Base-by-base conservation (phyloP, 1,140 invertebrate species). In the Lanistes nyassanus region DNA sequence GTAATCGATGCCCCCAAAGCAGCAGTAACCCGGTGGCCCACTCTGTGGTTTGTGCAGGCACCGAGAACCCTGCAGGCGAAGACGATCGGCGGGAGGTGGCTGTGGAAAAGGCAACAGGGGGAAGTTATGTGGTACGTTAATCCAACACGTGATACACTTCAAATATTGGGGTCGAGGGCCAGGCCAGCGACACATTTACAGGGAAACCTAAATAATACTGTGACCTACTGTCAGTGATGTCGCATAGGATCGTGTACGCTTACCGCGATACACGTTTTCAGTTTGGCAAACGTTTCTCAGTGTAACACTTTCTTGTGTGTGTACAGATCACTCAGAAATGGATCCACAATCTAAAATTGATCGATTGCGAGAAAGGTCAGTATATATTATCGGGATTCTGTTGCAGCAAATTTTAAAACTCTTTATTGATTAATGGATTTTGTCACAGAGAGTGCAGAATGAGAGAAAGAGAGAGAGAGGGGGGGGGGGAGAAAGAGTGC, bases 321-420 rank as follows among this genome's bases (percentile, higher is more conserved):
- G 80, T 77, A 65, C 76, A 88, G 87, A 86, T 88, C 67, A 89
- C 88, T 56, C 88, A 89, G 70, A 88, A 88, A 74, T 89, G 88
- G 88, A 80, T 89, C 51, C 88, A 89, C 80, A 70, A 87, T 37
- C 68, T 87, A n/a, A 68, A 84, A 13, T 37, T 83, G 13, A 85
- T 86, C 72, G 70, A 74, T 16, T 68, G 29, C 51, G 81, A 85
- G 75, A 84, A 84, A 80, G 79, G 82, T 85, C 78, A 78, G 67
- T 67, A 36, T 29, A 21, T 68, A 39, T 64, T 64, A 16, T 60
- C 23, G 23, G 37, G 37, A 64, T n/a, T 13, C 42, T 66, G 51
- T 11, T 42, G n/a, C 31, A 23, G 29, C 11, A n/a, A 1, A 36
- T n/a, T 68, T 37, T 19, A 68, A 26, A 39, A 13, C 26, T 36